Base-by-base conservation (phyloP, 2,113 vertebrate genomes). In the Garra rufa region DNA sequence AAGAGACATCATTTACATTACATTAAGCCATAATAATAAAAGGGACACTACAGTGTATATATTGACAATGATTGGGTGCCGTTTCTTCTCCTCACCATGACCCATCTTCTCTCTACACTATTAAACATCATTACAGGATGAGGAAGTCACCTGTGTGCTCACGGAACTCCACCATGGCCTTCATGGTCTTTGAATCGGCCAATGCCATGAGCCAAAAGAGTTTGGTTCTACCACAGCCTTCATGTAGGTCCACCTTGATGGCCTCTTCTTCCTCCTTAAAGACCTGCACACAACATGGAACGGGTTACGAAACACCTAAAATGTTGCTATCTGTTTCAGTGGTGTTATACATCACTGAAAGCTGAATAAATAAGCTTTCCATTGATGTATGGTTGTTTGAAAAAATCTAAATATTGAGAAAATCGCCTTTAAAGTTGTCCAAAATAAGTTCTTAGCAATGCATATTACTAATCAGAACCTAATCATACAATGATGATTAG, bases 191-290 rank as follows among this genome's bases (percentile, higher is more conserved):
- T 6, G 98, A 99, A 91, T 99, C 98, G 3, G 98, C 98, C 85
- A 99, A 89, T 19, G 98, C 98, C 98, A 99, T 99, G 88, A 99
- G 94, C 98, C 98, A 99, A 92, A 99, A 99, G 71, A 99, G 95
- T 89, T 99, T 99, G 70, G 98, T 99, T 90, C 98, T 95, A 73
- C 98, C 98, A 90, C 98, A 99, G 1, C 98, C 98, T 92, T 99
- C 98, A 0, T 99, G 98, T 83, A 99, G 97, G 90, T 99, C 98
- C 82, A 99, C 98, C 87, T 99, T 99, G 83, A 99, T 99, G 86
- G 98, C 98, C 91, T 99, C 98, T 90, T 99, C 98, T 88, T 99
- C 98, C 91, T 99, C 98, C 91, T 99, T 99, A 90, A 99, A 99
- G 73, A 99, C 98, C 98, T 99, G 91, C 65, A 84, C 30, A 41